phyloP scores from a whole-genome alignment of 2,888 invertebrate species.

The Chalcis sispes region DNA sequence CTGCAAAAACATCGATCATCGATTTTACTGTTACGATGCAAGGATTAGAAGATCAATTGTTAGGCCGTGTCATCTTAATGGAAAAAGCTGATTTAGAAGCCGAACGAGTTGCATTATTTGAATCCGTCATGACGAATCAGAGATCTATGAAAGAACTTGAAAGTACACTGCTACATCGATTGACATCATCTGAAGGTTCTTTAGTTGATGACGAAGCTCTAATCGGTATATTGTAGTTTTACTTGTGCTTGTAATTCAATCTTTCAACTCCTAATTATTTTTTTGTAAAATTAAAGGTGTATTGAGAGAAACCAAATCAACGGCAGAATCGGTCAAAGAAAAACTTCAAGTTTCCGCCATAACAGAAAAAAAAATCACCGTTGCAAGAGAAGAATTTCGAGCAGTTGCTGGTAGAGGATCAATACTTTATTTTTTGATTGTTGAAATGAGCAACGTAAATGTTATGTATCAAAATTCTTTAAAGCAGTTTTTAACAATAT shows the following conservation, averaged over 20 bases:
- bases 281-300: conserved; percentile 78
- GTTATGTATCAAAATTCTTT: conserved; percentile 98
- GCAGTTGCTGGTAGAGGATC: conserved; percentile 96
- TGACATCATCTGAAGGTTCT: conserved; percentile 95
- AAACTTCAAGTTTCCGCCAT: conserved; percentile 94
- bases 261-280: background rate
- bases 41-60: conserved; percentile 95
- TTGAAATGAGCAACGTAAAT: conserved; percentile 98
- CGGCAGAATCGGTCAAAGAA: conserved; percentile 96
- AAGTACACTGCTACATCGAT: conserved; percentile 91
- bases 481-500: conserved; percentile 94
- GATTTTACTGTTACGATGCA: conserved; percentile 98
- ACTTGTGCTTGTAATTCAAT: background rate
- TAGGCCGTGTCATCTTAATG: conserved; percentile 95
- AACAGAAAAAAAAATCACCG: conserved; percentile 95
- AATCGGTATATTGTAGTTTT: conserved; percentile 84
- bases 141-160: conserved; percentile 97
- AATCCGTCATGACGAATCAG: conserved; percentile 97
- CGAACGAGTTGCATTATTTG: conserved; percentile 93
- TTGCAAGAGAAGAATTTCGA: conserved; percentile 95
- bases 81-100: conserved; percentile 97
- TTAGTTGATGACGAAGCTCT: conserved; percentile 97
- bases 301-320: conserved; percentile 87
- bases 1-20: conserved; percentile 97
- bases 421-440: conserved; percentile 95